Base-by-base conservation (phyloP, 2,888 invertebrate species). In the Xestia rhomboidea region DNA sequence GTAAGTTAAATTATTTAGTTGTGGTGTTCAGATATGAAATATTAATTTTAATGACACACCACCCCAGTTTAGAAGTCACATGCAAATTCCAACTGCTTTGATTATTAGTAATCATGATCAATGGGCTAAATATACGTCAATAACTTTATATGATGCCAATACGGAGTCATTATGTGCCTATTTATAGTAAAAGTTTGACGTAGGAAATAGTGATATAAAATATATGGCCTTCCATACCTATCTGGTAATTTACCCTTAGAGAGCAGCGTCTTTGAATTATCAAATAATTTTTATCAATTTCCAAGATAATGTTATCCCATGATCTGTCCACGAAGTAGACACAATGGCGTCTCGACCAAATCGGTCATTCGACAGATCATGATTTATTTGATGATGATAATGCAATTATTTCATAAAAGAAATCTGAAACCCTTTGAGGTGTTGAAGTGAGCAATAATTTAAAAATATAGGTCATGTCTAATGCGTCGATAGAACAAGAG, bases 381-480 rank as follows among this genome's bases (percentile, higher is more conserved):
- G n/a, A n/a, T n/a, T n/a, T n/a, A 60, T 44, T n/a, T 72, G 2
- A 18, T 49, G 54, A 60, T 62, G 11, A 41, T 41, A 18, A 18
- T 64, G 21, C 15, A 13, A 41, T 57, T 54, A 60, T 44, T 67
- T 30, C 13, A 27, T 54, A 30, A 66, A 38, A n/a, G n/a, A n/a
- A 66, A 44, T 51, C 11, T 62, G 27, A 15, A 44, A 46, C 51
- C n/a, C 15, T 51, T 34, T 70, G 24, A 66, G n/a, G 21, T 27
- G 63, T 41, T 63, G 18, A 49, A 49, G 60, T 21, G 10, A 60
- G 44, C 51, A 80, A 84, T 73, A 60, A 66, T 67, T 70, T 34
- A 15, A 51, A 69, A 75, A 91, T 91, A 82, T 92, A 88, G 90
- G 90, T 85, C 90, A 83, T 79, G 82, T 83, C 81, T 76, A 83